Evolutionary conservation across 2,888 invertebrate genomes (phyloP), one percentile per base, ranked within the genome.

Genomic region (Bedellia somnulentella): DNA sequence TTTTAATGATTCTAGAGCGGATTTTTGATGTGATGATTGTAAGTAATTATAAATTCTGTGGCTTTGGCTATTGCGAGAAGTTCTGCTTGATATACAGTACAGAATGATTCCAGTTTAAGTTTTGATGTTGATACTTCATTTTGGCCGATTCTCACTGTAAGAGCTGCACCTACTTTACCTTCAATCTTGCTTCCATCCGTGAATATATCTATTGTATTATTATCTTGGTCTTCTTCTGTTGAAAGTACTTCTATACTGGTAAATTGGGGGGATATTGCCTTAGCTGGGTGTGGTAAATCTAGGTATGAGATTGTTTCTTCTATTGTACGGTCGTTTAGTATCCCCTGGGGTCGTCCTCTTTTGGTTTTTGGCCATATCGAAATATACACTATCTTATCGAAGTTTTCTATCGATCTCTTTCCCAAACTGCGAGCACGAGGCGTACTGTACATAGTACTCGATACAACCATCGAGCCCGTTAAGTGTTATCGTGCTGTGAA

Each of bases 51-150:
- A 11, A n/a, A 10, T 11, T 26, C 13, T 9, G 11, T 5, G 5
- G 33, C 33, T 8, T 18, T 18, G 2, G 5, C 9, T 2, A 34
- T 15, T 3, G 33, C 33, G 14, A 21, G 18, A n/a, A 34, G n/a
- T 18, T 34, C 33, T 10, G 33, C 26, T 15, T 33, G 33, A 13
- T 26, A 33, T 2, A 33, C 29, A 2, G 33, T 30, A 24, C 33
- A 34, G n/a, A n/a, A n/a, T 2, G 22, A 10, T 2, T 13, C 15
- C n/a, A 34, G 18, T 9, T 18, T 12, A 5, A 34, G 18, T 12
- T 15, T 27, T 1, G 9, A 5, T 2, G 5, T 10, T 6, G 8
- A n/a, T 5, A 17, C 14, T 29, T 34, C 27, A 6, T 3, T 10
- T 2, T 3, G 18, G 4, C 15, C 29, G 5, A 16, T 4, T 30